A percentile compares a stretch with the other conserved stretches of the same genome.
Evolutionary conservation across 1,140 invertebrate species (phyloP).

Genomic region (Lutraria rhynchaena): DNA sequence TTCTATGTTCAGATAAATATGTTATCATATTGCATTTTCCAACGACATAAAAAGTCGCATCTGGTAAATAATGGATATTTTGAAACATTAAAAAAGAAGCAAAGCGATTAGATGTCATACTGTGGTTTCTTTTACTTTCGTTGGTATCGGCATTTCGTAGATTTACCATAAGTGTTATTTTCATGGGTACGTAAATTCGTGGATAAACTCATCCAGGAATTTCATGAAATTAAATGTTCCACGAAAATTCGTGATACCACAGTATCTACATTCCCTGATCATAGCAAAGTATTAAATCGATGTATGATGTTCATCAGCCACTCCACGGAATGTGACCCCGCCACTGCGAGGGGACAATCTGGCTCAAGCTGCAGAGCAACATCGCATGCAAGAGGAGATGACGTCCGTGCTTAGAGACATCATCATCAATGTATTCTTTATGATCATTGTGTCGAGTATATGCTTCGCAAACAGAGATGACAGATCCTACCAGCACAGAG

Average conservation of each 20-base stretch:
- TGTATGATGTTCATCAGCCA: neutral
- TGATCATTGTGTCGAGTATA: conserved; percentile 57
- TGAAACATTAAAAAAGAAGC: too few relatives aligned
- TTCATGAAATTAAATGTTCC: too few relatives aligned
- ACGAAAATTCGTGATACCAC: too few relatives aligned
- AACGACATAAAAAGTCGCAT: too few relatives aligned
- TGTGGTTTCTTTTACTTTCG: too few relatives aligned
- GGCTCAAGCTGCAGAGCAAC: neutral
- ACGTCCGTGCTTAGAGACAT: conserved; percentile 29
- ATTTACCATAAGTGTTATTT: neutral
- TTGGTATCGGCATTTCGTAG: neutral
- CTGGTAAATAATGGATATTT: too few relatives aligned
- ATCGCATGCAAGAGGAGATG: neutral
- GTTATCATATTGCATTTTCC: too few relatives aligned
- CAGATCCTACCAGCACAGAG: conserved; percentile 17
- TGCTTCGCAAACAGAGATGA: conserved; percentile 57
- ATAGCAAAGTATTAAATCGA: neutral
- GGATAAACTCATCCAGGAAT: neutral
- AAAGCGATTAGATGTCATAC: too few relatives aligned
- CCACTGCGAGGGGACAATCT: neutral
- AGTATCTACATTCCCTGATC: neutral
- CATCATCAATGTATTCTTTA: conserved; percentile 55
- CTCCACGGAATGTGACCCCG: neutral
- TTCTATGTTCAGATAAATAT: too few relatives aligned
- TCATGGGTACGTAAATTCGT: neutral